A percentile compares a stretch with the other conserved stretches of the same genome.
phyloP scores from a whole-genome alignment of 2,797 vertebrate species.

The Hypotaenidia philippensis region DNA sequence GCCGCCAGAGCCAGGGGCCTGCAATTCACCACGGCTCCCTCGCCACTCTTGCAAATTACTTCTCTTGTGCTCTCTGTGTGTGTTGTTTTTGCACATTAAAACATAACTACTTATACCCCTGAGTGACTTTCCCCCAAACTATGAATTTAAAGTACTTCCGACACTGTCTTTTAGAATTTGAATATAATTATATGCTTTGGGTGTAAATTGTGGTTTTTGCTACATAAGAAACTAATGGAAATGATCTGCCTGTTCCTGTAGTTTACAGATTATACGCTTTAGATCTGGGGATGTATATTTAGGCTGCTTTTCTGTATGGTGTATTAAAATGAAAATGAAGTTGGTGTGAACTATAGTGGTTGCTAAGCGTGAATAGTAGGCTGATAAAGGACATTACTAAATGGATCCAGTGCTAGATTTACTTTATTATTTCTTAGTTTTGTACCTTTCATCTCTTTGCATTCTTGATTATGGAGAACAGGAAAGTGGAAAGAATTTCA shows the following conservation, averaged over 20 bases:
- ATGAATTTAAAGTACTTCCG: conserved; percentile 78
- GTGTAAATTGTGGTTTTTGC: conserved; percentile 77
- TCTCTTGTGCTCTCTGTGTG: not conserved
- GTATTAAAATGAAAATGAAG: conserved; percentile 77
- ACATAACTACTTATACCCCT: conserved; percentile 30
- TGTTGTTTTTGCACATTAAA: conserved; percentile 54
- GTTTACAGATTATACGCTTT: conserved; percentile 78
- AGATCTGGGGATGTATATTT: conserved; percentile 72
- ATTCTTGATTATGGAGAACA: conserved; percentile 6
- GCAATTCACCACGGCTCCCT: not conserved
- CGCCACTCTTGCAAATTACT: not conserved
- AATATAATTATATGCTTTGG: conserved; percentile 80
- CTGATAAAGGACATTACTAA: conserved; percentile 58
- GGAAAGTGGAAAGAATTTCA: not conserved
- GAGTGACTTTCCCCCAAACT: conserved; percentile 69
- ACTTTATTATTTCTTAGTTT: conserved; percentile 64
- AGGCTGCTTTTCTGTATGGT: conserved; percentile 67
- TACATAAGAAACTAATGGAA: conserved; percentile 78
- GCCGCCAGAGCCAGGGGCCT: not conserved
- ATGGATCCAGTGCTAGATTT: conserved; percentile 45
- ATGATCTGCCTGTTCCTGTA: conserved; percentile 76
- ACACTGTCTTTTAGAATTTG: conserved; percentile 77
- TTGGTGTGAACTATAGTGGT: conserved; percentile 54
- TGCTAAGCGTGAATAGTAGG: conserved; percentile 55
- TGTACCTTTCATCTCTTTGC: conserved; percentile 48